A percentile compares a stretch with the other conserved stretches of the same genome.
Conservation (phyloP, 2,797 vertebrate genomes). For the Acanthurus lineatus region DNA sequence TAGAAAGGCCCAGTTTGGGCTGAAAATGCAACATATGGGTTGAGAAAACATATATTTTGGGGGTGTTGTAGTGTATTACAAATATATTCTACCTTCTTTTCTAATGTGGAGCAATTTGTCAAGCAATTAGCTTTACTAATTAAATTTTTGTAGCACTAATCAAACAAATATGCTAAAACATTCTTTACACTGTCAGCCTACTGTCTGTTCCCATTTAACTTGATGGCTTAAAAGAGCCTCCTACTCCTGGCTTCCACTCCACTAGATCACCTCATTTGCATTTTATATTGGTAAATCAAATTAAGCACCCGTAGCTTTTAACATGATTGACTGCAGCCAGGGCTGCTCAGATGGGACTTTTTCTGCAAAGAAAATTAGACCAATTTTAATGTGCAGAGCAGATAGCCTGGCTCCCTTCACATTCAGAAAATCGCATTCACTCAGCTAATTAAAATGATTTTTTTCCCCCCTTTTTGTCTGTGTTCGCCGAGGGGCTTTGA, state of each 20-base stretch:
- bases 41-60: constrained; percentile 50
- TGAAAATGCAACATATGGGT: constrained; percentile 88
- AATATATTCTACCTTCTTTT: constrained; percentile 88
- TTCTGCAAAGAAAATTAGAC: constrained; percentile 96
- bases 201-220: constrained; percentile 98
- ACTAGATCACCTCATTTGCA: constrained; percentile 99
- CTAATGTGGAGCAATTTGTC: constrained; percentile 96
- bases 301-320: constrained; percentile 99
- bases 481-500: constrained; percentile 88
- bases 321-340: constrained; percentile 99
- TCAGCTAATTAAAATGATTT: constrained; percentile 99
- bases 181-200: constrained; percentile 95
- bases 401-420: constrained; percentile 81
- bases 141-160: constrained; percentile 98
- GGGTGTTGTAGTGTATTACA: constrained; percentile 80
- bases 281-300: constrained; percentile 99
- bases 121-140: constrained; percentile 97
- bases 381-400: constrained; percentile 95
- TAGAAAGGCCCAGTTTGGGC: constrained; percentile 92
- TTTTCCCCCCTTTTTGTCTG: constrained; percentile 82
- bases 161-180: constrained; percentile 99
- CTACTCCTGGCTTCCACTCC: constrained; percentile 94
- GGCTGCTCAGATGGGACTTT: constrained; percentile 97
- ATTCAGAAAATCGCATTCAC: constrained; percentile 91
- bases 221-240: constrained; percentile 98